Evolutionary conservation across 2,113 vertebrate species (phyloP), one percentile per base, ranked within the genome.

Genomic region (Apteryx owenii): DNA sequence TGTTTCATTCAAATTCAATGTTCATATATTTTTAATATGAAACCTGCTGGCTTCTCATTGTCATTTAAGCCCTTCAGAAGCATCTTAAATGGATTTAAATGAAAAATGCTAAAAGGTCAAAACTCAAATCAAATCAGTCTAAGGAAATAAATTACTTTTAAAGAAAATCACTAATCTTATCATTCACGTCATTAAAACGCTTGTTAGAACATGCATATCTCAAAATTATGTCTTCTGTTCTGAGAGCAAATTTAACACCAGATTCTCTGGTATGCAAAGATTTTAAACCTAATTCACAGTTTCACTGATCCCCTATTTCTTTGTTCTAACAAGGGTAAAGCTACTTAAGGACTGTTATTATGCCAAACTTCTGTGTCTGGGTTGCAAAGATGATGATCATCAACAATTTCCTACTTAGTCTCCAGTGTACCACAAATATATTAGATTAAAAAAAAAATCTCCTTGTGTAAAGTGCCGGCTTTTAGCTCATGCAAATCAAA

Each of bases 71-170:
- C 42, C 28, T 88, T 90, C 50, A 54, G 71, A 95, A 88, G 25
- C 28, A 80, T 64, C 51, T 93, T 88, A 90, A 95, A 93, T 48
- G 28, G 60, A 94, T 95, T 91, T 83, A 89, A 58, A 95, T 58
- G 33, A 91, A 60, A 95, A 81, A 84, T 56, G 25, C 90, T 60
- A 64, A 93, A 95, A 97, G 87, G 71, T 93, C 71, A 91, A 91
- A 89, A 95, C 73, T 93, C 31, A 91, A 85, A 91, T 85, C 22
- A 61, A 85, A 26, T 58, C 20, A 81, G 65, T 22, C 16, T 81
- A 96, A 77, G 62, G 50, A 95, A 94, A 87, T 62, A 92, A 90
- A 95, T 94, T 66, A 73, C 23, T 85, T 95, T 46, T 60, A 58
- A 81, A 88, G 53, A 89, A 73, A 89, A 91, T 80, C 19, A 48